Evolutionary conservation across 2,888 invertebrate species (phyloP).

Genomic region (Torymus auratus): DNA sequence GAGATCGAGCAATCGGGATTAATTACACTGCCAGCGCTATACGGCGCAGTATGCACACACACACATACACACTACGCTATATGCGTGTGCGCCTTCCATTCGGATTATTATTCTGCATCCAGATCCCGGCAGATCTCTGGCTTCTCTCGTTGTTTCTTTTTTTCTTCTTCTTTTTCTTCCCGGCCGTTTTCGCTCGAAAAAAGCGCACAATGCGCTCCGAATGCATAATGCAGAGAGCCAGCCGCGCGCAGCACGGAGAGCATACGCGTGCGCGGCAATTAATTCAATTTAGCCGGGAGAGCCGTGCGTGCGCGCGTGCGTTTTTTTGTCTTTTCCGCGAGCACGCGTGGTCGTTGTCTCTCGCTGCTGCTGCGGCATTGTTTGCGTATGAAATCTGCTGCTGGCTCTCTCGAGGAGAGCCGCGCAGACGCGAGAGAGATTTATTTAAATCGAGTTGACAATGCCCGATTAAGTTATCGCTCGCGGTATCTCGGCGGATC

Average conservation of each 20-base stretch:
- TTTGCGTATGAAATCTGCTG: conserved; percentile 29
- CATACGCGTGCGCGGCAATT: conserved; percentile 34
- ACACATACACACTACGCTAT: conserved; percentile 32
- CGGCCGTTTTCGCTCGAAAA: not conserved
- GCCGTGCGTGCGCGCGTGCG: conserved; percentile 1
- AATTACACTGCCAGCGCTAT: conserved; percentile 40
- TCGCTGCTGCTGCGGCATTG: conserved; percentile 12
- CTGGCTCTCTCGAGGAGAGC: conserved; percentile 12
- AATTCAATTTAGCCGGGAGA: conserved; percentile 45
- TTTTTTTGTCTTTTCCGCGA: not conserved
- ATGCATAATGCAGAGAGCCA: conserved; percentile 42
- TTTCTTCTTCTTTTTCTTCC: conserved; percentile 46
- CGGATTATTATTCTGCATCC: conserved; percentile 36
- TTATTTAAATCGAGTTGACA: conserved; percentile 43
- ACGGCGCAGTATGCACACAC: no score
- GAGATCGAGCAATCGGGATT: conserved; percentile 54
- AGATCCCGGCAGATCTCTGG: conserved; percentile 31
- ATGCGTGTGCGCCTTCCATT: conserved; percentile 24
- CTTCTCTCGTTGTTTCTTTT: conserved; percentile 59
- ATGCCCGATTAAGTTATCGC: conserved; percentile 46
- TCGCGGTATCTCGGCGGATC: conserved; percentile 13
- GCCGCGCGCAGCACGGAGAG: not conserved
- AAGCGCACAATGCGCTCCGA: conserved; percentile 35
- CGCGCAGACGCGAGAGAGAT: conserved; percentile 9
- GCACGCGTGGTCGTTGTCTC: not conserved